Evolutionary conservation across 37 sponge, comb jelly and placozoan species (phyloP).

Genomic region (Halisarca cf. caerulea): DNA sequence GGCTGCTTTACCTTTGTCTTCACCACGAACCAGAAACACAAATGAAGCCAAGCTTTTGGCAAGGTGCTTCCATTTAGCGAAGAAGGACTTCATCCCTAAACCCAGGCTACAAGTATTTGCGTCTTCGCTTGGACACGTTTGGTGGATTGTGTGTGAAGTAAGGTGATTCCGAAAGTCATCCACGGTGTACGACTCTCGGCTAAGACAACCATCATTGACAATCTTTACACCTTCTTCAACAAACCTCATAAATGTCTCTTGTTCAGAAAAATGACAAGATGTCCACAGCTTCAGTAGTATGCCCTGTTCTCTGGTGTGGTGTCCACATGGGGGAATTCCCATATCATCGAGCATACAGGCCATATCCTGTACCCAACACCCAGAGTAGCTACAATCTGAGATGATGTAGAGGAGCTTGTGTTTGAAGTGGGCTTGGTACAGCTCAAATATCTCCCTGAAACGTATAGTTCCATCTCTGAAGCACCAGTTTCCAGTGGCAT

Average conservation of each 20-base stretch:
- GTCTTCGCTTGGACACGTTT: neutral
- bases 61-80: neutral
- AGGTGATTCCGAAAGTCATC: neutral
- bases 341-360: slow-evolving; percentile 34
- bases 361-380: slow-evolving; percentile 28
- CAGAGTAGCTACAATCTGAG: slow-evolving; percentile 54
- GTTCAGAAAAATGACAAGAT: neutral
- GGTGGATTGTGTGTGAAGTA: neutral
- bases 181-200: no score
- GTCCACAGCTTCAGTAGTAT: slow-evolving; percentile 45
- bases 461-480: slow-evolving; percentile 51
- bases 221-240: slow-evolving; percentile 1
- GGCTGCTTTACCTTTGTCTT: slow-evolving; percentile 30
- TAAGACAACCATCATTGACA: neutral
- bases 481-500: slow-evolving; percentile 55
- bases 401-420: slow-evolving; percentile 43
- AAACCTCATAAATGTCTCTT: slow-evolving; percentile 5
- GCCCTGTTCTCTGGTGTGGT: slow-evolving; percentile 35
- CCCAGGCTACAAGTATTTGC: neutral
- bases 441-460: slow-evolving; percentile 47
- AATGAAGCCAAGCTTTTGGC: neutral
- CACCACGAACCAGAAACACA: slow-evolving; percentile 17
- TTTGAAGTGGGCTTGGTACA: slow-evolving; percentile 30
- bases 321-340: slow-evolving; percentile 60
- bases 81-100: no score